A percentile compares a stretch with the other conserved stretches of the same genome.
phyloP scores from a whole-genome alignment of 1,140 invertebrate species.

The Drosophila mayri region DNA sequence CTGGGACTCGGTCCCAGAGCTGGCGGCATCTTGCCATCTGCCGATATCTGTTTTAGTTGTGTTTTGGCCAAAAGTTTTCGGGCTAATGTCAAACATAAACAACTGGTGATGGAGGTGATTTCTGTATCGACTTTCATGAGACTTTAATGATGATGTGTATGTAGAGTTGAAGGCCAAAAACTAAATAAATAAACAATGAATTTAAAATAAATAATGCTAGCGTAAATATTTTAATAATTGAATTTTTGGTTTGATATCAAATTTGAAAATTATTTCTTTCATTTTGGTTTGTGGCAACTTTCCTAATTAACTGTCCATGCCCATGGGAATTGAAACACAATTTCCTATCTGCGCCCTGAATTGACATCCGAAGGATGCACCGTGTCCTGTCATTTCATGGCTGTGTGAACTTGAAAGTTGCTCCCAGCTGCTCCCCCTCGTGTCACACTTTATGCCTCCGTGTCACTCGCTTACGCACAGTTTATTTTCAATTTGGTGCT shows the following conservation, averaged over 20 bases:
- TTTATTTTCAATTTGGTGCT: conserved; percentile 67
- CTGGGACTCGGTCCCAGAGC: conserved; percentile 9
- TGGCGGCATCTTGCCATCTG: conserved; percentile 1
- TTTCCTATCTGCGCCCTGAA: conserved; percentile 44
- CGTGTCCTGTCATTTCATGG: conserved; percentile 62
- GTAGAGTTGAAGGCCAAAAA: neutral
- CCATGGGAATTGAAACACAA: conserved; percentile 1
- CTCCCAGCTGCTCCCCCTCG: conserved; percentile 16
- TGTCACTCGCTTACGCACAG: conserved; percentile 43
- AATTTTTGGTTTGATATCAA: neutral
- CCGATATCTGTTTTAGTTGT: conserved; percentile 26
- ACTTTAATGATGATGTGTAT: conserved; percentile 36
- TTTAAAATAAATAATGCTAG: neutral
- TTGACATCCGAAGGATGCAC: conserved; percentile 38
- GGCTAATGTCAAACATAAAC: conserved; percentile 66
- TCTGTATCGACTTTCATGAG: conserved; percentile 34
- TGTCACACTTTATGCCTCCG: conserved; percentile 4
- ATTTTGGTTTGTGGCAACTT: neutral
- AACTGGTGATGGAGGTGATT: conserved; percentile 45
- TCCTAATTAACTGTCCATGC: conserved; percentile 8
- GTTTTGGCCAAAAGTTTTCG: conserved; percentile 41
- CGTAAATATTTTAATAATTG: neutral
- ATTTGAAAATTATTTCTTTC: neutral
- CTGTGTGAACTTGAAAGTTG: conserved; percentile 65
- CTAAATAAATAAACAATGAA: neutral